Conservation (phyloP, 53 echinoderm and acorn worm genomes). For the Paracentrotus lividus region DNA sequence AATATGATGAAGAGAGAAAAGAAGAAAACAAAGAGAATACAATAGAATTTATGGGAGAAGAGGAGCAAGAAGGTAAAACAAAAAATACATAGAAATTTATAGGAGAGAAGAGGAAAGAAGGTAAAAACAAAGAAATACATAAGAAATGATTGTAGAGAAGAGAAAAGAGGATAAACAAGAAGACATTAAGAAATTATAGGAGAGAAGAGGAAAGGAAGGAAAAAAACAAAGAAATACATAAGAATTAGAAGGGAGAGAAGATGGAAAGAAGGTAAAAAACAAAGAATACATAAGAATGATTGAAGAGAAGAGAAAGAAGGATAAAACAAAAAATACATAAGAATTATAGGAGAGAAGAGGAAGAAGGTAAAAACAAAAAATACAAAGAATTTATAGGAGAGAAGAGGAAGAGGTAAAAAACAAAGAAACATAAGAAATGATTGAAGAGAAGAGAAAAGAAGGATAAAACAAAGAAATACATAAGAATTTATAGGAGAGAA, state of each 20-base stretch:
- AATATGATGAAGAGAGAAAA: not conserved
- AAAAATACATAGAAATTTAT: not conserved
- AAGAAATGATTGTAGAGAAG: not conserved
- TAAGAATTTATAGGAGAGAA: too few relatives aligned
- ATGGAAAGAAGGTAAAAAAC: too few relatives aligned
- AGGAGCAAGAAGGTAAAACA: not conserved
- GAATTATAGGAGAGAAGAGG: too few relatives aligned
- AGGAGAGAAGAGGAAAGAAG: not conserved
- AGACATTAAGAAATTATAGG: not conserved
- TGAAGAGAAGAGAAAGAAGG: too few relatives aligned
- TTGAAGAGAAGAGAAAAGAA: too few relatives aligned
- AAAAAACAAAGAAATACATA: not conserved
- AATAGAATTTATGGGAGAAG: not conserved
- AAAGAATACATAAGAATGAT: too few relatives aligned
- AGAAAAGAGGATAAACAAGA: not conserved
- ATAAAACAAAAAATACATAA: too few relatives aligned
- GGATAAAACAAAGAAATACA: too few relatives aligned
- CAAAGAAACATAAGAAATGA: not conserved
- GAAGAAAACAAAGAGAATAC: not conserved
- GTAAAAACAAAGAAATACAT: not conserved
- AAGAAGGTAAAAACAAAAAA: too few relatives aligned
- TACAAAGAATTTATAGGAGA: too few relatives aligned
- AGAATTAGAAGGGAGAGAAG: not conserved
- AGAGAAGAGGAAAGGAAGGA: not conserved
- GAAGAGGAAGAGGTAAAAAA: conserved; percentile 6